Base-by-base conservation (phyloP, 2,797 vertebrate genomes). In the Propithecus perrieri region DNA sequence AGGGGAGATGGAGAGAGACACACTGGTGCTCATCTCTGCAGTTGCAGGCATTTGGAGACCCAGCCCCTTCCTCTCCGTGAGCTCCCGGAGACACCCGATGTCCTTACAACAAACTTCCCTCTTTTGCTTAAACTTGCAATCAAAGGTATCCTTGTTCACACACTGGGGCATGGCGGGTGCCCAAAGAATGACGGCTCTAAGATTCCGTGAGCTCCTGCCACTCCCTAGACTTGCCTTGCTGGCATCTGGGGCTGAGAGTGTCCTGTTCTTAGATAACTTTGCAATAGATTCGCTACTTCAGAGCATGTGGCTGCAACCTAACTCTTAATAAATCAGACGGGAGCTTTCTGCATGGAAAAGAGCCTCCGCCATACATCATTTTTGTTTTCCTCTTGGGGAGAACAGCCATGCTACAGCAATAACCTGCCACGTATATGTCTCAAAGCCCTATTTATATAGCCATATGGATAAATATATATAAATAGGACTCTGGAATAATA, bases 381-480 rank as follows among this genome's bases (percentile, higher is more conserved):
- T 97, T 96, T 98, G 97, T 97, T 97, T 98, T 97, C 93, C 97
- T 98, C 97, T 90, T 88, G 96, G 97, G 98, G 89, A 97, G 95
- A 97, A 87, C 96, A 96, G 81, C 94, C 86, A 81, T 90, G 91
- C 94, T 96, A 97, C 86, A 94, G 96, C 96, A 96, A 98, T 98
- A 98, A 98, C 97, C 96, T 96, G 96, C 94, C 97, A 97, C 95
- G 69, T 97, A 94, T 96, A 93, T 61, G 89, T 97, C 97, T 97
- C 98, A 71, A 61, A 98, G 96, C 95, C 97, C 98, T 97, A 96
- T 98, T 98, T 98, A 98, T 98, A 94, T 88, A 94, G 97, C 98
- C 96, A 95, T 98, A 97, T 97, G 97, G 98, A 97, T 97, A 98
- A 97, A 97, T 97, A 96, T 97, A 96, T 98, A 98, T 98, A 96